Evolutionary conservation across 2,113 vertebrate species (phyloP).

Genomic region (Tychaedon coryphoeus): DNA sequence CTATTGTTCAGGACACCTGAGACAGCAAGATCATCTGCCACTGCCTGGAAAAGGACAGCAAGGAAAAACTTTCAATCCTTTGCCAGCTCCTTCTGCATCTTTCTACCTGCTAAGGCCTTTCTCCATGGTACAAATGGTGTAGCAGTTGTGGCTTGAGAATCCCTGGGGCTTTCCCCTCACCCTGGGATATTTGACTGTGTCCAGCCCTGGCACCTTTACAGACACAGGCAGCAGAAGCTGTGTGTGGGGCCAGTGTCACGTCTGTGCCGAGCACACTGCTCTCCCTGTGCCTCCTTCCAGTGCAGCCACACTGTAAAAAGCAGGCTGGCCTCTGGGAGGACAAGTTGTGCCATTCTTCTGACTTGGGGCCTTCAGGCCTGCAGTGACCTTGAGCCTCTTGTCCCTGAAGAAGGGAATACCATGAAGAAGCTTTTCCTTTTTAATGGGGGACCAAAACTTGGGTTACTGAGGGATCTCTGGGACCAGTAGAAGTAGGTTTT

Average conservation of each 20-base stretch:
- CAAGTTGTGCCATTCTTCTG: neutral
- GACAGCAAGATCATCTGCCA: conserved; percentile 18
- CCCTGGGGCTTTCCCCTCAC: neutral
- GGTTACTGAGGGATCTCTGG: neutral
- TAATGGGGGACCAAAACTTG: neutral
- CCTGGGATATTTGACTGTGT: neutral
- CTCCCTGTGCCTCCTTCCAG: neutral
- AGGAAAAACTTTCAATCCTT: neutral
- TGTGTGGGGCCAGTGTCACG: neutral
- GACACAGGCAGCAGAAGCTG: neutral
- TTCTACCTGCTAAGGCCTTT: neutral
- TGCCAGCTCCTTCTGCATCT: neutral
- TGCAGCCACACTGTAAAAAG: accelerated
- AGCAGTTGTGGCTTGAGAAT: neutral
- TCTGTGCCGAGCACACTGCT: accelerated
- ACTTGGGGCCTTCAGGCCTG: neutral
- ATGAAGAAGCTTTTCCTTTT: neutral
- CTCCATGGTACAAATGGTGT: neutral
- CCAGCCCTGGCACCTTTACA: neutral
- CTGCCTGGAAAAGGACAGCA: neutral
- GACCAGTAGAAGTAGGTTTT: neutral
- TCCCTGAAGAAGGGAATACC: neutral
- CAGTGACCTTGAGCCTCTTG: neutral
- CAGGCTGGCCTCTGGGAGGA: accelerated
- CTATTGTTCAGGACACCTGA: conserved; percentile 47